Percentiles rank a stretch among this genome's conserved stretches.
These are phyloP conservation scores for Poecile montanus DNA, from an alignment of 2,797 vertebrate genomes.

Conservation along the genomic window DNA sequence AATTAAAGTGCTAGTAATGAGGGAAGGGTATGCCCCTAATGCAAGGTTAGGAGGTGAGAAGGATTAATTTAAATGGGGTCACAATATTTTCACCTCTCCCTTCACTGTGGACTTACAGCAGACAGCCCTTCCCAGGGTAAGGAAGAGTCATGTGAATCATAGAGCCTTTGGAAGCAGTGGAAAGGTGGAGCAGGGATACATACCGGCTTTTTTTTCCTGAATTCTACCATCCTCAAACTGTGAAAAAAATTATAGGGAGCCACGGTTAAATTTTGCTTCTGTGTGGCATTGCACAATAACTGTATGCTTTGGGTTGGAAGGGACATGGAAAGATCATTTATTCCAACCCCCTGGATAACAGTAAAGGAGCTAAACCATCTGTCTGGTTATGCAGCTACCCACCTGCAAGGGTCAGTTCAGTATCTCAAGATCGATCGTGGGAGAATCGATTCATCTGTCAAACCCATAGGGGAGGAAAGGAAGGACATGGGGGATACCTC, in stretches of 20 bases:
- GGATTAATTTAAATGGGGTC: conserved; percentile 16
- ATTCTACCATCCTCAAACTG: neutral
- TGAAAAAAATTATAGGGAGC: neutral
- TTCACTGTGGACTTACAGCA: neutral
- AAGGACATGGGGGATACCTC: neutral
- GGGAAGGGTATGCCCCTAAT: neutral
- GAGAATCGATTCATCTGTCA: neutral
- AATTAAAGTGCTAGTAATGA: conserved; percentile 49
- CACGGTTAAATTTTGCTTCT: neutral
- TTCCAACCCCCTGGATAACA: neutral
- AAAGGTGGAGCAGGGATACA: neutral
- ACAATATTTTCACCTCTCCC: neutral
- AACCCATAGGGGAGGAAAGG: fast-evolving
- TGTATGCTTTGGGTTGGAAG: neutral
- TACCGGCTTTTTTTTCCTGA: neutral
- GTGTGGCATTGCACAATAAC: neutral
- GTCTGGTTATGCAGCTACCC: neutral
- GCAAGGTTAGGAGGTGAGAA: conserved; percentile 22
- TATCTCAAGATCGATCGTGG: neutral
- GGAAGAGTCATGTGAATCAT: neutral
- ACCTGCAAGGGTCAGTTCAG: neutral
- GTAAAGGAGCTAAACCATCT: neutral
- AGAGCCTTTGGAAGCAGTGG: neutral
- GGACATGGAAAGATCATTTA: neutral
- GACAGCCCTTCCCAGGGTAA: neutral